phyloP scores from a whole-genome alignment of 2,888 invertebrate species.

The Caenorhabditis drosophilae region DNA sequence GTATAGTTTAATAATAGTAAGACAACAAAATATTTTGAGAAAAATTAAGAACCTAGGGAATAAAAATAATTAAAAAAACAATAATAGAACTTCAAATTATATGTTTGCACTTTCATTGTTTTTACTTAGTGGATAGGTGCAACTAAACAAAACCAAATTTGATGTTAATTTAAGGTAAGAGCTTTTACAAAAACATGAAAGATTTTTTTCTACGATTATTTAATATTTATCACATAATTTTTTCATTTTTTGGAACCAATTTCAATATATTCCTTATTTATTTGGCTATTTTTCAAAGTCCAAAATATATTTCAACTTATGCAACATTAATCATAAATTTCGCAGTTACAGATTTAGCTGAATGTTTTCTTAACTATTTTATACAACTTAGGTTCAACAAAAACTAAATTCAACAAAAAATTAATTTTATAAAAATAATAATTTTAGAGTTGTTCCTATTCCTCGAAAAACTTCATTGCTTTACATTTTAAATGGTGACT shows the following conservation, averaged over 20 bases:
- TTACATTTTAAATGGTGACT: conserved; percentile 18
- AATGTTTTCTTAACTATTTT: not conserved
- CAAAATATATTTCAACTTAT: not conserved
- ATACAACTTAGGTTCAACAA: conserved; percentile 7
- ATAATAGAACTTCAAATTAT: too few relatives aligned
- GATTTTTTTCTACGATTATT: not conserved
- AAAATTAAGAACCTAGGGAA: too few relatives aligned
- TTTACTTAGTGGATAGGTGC: too few relatives aligned
- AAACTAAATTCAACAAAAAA: not conserved
- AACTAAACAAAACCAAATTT: too few relatives aligned
- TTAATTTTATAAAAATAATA: conserved; percentile 1
- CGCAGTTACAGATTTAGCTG: not conserved
- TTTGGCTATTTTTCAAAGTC: conserved; percentile 1
- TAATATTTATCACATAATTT: conserved; percentile 5
- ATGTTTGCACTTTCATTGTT: too few relatives aligned
- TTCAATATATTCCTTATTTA: not conserved
- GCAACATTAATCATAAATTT: conserved; percentile 1
- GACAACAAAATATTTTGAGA: too few relatives aligned
- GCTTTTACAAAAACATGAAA: not conserved
- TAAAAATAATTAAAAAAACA: too few relatives aligned
- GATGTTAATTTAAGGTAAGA: too few relatives aligned
- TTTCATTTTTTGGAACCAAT: not conserved
- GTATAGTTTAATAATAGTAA: too few relatives aligned
- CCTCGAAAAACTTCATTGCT: conserved; percentile 12
- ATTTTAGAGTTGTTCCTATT: conserved; percentile 18